These are phyloP conservation scores for Chrysopa pallens DNA, from an alignment of 1,140 invertebrate species.

Conservation along the genomic window DNA sequence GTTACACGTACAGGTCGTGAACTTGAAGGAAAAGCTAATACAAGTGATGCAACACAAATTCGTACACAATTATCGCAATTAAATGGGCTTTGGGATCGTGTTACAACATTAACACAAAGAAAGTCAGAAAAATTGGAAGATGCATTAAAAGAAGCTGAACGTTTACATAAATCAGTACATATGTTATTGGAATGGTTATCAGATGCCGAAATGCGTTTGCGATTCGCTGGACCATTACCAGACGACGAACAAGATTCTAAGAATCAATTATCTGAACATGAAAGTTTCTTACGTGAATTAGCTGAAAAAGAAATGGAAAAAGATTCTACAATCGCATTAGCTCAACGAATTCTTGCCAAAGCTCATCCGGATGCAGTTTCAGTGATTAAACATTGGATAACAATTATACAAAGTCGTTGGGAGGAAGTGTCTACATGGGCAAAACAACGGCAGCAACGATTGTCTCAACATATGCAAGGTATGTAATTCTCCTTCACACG, in stretches of 20 bases:
- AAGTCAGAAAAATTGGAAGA: conserved; percentile 66
- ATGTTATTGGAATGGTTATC: conserved; percentile 90
- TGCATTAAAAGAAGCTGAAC: conserved; percentile 74
- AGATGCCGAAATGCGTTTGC: conserved; percentile 82
- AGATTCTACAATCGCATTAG: conserved; percentile 71
- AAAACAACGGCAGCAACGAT: neutral
- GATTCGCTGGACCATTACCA: conserved; percentile 71
- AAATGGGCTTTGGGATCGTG: conserved; percentile 68
- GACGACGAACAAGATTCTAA: conserved; percentile 81
- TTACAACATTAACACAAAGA: conserved; percentile 54
- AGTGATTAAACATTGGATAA: conserved; percentile 95
- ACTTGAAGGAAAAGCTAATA: conserved; percentile 60
- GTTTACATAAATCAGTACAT: conserved; percentile 84
- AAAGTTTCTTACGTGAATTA: conserved; percentile 73
- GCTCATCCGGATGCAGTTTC: conserved; percentile 86
- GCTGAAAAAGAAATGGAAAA: conserved; percentile 71
- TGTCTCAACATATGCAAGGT: neutral
- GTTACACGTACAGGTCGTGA: conserved; percentile 80
- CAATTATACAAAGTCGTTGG: conserved; percentile 92
- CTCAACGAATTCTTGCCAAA: conserved; percentile 72
- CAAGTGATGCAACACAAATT: conserved; percentile 63
- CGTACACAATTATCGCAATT: conserved; percentile 67
- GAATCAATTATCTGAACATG: conserved; percentile 70
- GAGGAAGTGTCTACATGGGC: conserved; percentile 46
- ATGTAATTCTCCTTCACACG: no score